A percentile compares a stretch with the other conserved stretches of the same genome.
Evolutionary conservation across 2,888 invertebrate genomes (phyloP).

Genomic region (Monopis laevigella): DNA sequence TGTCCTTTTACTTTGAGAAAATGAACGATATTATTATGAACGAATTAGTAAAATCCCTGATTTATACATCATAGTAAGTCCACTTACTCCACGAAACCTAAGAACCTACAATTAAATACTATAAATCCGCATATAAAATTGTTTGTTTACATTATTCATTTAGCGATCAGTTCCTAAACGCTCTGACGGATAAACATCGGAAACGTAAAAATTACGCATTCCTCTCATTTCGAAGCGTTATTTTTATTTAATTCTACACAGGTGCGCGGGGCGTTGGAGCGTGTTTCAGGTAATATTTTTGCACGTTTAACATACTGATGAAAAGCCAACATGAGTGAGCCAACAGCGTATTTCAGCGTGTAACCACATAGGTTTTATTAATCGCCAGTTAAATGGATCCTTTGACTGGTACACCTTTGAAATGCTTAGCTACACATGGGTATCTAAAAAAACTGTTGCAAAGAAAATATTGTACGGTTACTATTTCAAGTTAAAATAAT

Average conservation of each 20-base stretch:
- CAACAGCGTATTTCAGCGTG: conserved; percentile 28
- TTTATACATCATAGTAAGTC: too few relatives aligned
- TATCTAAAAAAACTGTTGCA: too few relatives aligned
- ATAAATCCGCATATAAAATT: background rate
- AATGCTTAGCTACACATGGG: too few relatives aligned
- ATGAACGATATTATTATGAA: too few relatives aligned
- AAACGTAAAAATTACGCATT: conserved; percentile 25
- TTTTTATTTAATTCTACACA: conserved; percentile 65
- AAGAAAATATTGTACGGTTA: too few relatives aligned
- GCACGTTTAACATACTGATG: conserved; percentile 64
- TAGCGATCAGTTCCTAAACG: conserved; percentile 14
- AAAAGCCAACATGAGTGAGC: conserved; percentile 52
- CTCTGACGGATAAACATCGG: conserved; percentile 18
- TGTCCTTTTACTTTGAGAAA: too few relatives aligned
- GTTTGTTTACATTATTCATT: conserved; percentile 13
- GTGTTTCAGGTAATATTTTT: conserved; percentile 57
- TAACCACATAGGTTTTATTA: conserved; percentile 29
- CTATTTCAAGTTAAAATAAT: too few relatives aligned
- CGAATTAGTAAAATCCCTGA: too few relatives aligned
- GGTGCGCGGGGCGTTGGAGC: conserved; percentile 36
- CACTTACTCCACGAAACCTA: too few relatives aligned
- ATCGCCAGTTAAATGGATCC: conserved; percentile 34
- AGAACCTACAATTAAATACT: background rate
- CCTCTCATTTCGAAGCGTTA: conserved; percentile 48
- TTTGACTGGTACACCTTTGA: conserved; percentile 24